A percentile compares a stretch with the other conserved stretches of the same genome.
phyloP scores from a whole-genome alignment of 2,113 vertebrate species.

The Mormyrus lacerda region DNA sequence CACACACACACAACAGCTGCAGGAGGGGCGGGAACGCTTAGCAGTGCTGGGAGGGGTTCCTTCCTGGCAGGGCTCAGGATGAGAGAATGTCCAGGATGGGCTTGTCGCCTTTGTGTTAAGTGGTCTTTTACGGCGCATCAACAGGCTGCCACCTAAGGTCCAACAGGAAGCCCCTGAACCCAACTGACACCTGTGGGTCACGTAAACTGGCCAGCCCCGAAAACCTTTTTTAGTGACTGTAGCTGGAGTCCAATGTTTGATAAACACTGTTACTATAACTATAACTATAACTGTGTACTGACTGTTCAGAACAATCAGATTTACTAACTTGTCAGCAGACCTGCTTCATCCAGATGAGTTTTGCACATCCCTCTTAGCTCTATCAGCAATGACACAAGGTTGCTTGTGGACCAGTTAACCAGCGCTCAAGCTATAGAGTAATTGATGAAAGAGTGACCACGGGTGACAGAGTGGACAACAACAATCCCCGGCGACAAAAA shows the following conservation, averaged over 20 bases:
- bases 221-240: not conserved
- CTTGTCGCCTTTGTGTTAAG: conserved; percentile 5
- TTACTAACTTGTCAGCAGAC: not conserved
- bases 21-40: not conserved
- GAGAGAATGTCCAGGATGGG: not conserved
- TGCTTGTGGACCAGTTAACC: not conserved
- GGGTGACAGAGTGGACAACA: not conserved
- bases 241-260: not conserved
- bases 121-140: not conserved
- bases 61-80: conserved; percentile 8
- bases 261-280: not conserved
- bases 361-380: not conserved
- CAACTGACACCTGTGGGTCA: conserved; percentile 35
- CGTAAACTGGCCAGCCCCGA: not conserved
- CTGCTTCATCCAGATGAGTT: not conserved
- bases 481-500: not conserved
- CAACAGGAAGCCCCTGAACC: conserved; percentile 35
- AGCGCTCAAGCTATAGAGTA: not conserved
- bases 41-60: conserved; percentile 25
- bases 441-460: not conserved
- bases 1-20: not conserved
- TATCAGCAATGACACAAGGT: not conserved
- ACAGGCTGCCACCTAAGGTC: conserved; percentile 6
- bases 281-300: not conserved
- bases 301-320: not conserved